Conservation (phyloP, 2,113 vertebrate species). For the Ancistrus triradiatus region DNA sequence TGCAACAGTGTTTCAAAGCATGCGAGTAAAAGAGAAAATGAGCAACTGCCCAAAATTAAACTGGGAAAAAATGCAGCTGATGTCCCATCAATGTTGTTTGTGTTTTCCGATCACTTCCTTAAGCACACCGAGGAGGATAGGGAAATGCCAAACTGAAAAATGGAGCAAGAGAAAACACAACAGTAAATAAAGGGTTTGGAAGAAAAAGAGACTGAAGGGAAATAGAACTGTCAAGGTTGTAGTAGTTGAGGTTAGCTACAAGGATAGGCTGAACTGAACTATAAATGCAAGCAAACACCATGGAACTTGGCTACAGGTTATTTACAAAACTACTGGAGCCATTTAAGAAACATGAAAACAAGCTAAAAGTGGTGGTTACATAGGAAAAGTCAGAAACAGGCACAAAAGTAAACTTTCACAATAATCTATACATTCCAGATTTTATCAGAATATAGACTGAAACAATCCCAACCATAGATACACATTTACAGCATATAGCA, state of each 20-base stretch:
- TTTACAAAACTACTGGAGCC: no score
- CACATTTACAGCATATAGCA: no score
- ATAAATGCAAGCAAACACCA: background rate
- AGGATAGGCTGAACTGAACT: background rate
- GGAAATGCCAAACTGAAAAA: background rate
- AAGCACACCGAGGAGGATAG: background rate
- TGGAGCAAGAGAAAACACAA: conserved; percentile 5
- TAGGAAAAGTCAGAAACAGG: no score
- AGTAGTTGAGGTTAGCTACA: background rate
- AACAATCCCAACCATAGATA: no score
- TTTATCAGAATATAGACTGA: no score
- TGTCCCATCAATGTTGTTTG: conserved; percentile 52
- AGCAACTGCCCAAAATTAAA: background rate
- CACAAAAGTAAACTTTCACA: no score
- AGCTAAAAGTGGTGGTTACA: no score
- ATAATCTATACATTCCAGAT: no score
- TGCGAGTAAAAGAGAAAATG: background rate
- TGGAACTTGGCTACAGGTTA: no score
- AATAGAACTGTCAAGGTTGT: conserved; percentile 6
- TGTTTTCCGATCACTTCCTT: conserved; percentile 55
- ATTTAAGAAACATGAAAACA: no score
- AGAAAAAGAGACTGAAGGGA: background rate
- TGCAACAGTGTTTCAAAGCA: background rate
- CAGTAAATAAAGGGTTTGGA: background rate
- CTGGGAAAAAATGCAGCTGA: conserved; percentile 35